Evolutionary conservation across 2,888 invertebrate species (phyloP), one percentile per base, ranked within the genome.

Genomic region (Allophyes oxyacanthae): DNA sequence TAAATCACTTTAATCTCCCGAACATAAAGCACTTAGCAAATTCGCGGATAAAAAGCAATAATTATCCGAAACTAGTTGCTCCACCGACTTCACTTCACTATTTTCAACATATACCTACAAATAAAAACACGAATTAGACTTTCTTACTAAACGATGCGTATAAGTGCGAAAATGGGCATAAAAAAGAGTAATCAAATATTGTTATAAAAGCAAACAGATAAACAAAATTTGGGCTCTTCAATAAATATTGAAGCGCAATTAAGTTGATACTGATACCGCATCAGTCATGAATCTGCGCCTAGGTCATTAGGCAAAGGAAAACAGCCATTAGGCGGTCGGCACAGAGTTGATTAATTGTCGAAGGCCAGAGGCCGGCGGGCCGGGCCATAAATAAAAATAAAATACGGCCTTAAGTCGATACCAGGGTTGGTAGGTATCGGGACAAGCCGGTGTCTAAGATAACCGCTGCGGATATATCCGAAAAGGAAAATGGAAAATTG

Each of bases 271-370:
- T 64, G 67, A 71, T 74, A 77, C 43, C 66, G 70, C 77, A 78
- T 75, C 75, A 68, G 60, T 75, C 75, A 76, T 68, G 71, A 76
- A 75, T 77, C 72, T 75, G 78, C 69, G 80, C 75, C 78, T 78
- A 83, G 80, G 84, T 86, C 87, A 84, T 87, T 87, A 87, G 83
- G 75, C 75, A 79, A 81, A 83, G 86, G 83, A 86, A 85, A 86
- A 85, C 83, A 82, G 79, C 83, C 84, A 86, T 86, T 86, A 87
- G 80, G 72, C 75, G 72, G 77, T 75, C 54, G 77, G 75, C 72
- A 77, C 60, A 79, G 78, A 82, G 81, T 86, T 88, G 88, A 88
- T 89, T 88, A 89, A 88, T 88, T 72, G 86, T 75, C 70, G 64
- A 61, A 79, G 82, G 83, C 74, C 79, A 81, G 68, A 76, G 82